Conservation (phyloP, 2,113 vertebrate species). For the Chloroceryle aenea region DNA sequence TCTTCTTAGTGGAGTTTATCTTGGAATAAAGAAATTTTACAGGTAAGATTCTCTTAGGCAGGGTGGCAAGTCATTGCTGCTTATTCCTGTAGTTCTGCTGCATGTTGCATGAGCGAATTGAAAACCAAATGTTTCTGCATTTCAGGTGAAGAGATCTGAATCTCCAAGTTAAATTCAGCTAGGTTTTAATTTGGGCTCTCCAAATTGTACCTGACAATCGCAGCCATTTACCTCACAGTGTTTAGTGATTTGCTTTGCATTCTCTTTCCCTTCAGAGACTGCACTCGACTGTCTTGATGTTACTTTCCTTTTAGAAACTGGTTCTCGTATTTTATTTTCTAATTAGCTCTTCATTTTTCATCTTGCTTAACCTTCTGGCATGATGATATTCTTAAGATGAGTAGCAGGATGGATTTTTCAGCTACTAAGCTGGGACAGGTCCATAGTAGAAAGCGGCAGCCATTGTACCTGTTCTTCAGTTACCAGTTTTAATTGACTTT, state of each 20-base stretch:
- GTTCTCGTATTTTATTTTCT: background rate
- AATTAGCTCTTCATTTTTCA: background rate
- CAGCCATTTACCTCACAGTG: background rate
- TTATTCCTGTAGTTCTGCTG: background rate
- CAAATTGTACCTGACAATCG: conserved; percentile 4
- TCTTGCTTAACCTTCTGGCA: background rate
- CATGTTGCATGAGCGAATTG: background rate
- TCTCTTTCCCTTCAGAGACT: background rate
- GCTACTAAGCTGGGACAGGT: background rate
- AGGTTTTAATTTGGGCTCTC: background rate
- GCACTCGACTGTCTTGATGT: background rate
- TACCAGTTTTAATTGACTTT: background rate
- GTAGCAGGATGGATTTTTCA: background rate
- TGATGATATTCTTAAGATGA: background rate
- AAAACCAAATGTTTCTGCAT: background rate
- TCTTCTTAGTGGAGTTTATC: background rate
- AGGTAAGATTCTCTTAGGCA: background rate
- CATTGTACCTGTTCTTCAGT: background rate
- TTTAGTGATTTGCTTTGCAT: conserved; percentile 5
- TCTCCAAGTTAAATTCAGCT: background rate
- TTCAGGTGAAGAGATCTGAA: conserved; percentile 13
- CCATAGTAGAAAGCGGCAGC: background rate
- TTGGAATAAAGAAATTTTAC: background rate
- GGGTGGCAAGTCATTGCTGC: background rate
- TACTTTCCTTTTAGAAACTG: background rate